Conservation (phyloP, 2,797 vertebrate species). For the Onychomys arenicola region DNA sequence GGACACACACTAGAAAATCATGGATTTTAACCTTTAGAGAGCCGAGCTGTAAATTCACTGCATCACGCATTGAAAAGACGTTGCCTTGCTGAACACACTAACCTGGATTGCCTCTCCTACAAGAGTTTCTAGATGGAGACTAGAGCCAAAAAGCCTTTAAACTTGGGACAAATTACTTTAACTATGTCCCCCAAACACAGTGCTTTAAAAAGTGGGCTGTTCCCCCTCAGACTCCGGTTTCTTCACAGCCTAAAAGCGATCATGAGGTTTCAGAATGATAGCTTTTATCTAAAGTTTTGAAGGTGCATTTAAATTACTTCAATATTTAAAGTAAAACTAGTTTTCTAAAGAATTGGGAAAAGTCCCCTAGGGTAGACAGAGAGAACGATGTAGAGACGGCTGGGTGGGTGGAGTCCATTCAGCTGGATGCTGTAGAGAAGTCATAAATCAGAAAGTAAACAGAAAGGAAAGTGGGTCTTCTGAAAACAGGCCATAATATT, state of each 20-base stretch:
- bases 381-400: neutral
- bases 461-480: constrained; percentile 79
- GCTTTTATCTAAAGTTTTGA: neutral
- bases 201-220: constrained; percentile 73
- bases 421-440: constrained; percentile 76
- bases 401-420: constrained; percentile 68
- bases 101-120: constrained; percentile 48
- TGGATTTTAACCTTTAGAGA: constrained; percentile 75
- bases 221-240: constrained; percentile 61
- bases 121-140: constrained; percentile 51
- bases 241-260: constrained; percentile 49
- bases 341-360: constrained; percentile 57
- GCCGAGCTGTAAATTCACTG: constrained; percentile 68
- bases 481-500: constrained; percentile 66
- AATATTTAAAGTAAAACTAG: constrained; percentile 22
- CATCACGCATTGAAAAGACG: constrained; percentile 62
- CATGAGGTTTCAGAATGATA: constrained; percentile 77
- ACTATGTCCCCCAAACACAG: constrained; percentile 81
- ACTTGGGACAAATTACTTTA: constrained; percentile 77
- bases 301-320: neutral
- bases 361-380: neutral
- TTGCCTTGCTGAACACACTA: constrained; percentile 50
- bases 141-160: constrained; percentile 79
- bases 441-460: constrained; percentile 79
- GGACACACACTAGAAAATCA: constrained; percentile 64